These are phyloP conservation scores for Wasmannia auropunctata DNA, from an alignment of 1,140 invertebrate genomes.

Conservation along the genomic window DNA sequence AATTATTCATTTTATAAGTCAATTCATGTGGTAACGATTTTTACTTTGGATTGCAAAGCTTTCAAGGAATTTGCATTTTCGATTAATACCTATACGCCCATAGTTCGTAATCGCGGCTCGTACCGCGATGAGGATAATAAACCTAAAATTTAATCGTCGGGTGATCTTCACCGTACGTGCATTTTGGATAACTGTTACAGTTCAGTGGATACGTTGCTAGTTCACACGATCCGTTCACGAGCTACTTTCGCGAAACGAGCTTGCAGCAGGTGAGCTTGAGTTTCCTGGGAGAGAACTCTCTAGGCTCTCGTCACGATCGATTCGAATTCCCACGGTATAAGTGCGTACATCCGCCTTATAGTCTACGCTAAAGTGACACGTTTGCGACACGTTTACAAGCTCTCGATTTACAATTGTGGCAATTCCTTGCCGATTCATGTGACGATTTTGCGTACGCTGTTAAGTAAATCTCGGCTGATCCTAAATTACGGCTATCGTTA, in stretches of 20 bases:
- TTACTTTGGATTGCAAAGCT: background rate
- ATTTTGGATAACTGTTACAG: slow-evolving; percentile 35
- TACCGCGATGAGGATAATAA: slow-evolving; percentile 74
- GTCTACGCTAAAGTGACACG: background rate
- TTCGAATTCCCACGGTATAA: background rate
- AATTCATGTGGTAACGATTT: background rate
- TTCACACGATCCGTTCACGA: slow-evolving; percentile 54
- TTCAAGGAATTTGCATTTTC: slow-evolving; percentile 34
- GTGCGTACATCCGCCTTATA: background rate
- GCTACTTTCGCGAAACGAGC: slow-evolving; percentile 71
- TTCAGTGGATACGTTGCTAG: slow-evolving; percentile 57
- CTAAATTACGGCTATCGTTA: background rate
- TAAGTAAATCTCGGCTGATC: background rate
- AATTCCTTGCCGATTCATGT: background rate
- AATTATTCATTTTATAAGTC: background rate
- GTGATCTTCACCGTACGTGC: slow-evolving; percentile 56
- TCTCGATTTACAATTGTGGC: background rate
- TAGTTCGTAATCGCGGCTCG: background rate
- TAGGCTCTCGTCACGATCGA: slow-evolving; percentile 8
- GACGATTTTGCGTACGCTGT: background rate
- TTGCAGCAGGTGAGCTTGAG: slow-evolving; percentile 60
- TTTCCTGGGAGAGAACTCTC: slow-evolving; percentile 4
- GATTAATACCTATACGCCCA: slow-evolving; percentile 35
- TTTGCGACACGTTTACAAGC: background rate
- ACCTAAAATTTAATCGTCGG: slow-evolving; percentile 82